Base-by-base conservation (phyloP, 1,140 invertebrate genomes). In the Drosophila virilis region DNA sequence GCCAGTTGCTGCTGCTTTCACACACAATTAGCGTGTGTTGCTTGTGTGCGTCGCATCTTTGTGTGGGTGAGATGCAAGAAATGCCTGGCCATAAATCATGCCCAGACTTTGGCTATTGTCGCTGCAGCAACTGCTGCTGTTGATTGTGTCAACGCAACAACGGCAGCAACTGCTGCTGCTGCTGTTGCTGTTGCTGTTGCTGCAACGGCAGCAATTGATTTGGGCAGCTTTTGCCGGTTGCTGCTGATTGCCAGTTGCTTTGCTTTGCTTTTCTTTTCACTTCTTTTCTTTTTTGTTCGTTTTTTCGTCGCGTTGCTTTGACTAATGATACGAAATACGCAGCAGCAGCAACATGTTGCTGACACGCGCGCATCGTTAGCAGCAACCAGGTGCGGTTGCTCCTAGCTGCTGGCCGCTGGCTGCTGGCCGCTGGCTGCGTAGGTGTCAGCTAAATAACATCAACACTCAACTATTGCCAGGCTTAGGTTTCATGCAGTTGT, bases 281-380 rank as follows among this genome's bases (percentile, higher is more conserved):
- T 8, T 45, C 33, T 50, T 72, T 43, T 58, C 59, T 40, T 43
- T 58, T 71, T 33, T 45, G 22, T 32, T 48, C 43, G 45, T 50
- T 67, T 43, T 42, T 42, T 42, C 13, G 57, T 71, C 60, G 69
- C 62, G 37, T 71, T 72, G 66, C 55, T 77, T 91, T 91, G 89
- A 91, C 84, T 91, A 91, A 91, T 91, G 89, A 91, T 83, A 89
- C 73, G 72, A 81, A 88, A 80, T 45, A 61, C 59, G 15, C 46
- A 51, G 28, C 74, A 66, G 13, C 54, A 71, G 22, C 78, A 80
- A 52, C 73, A 75, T 89, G 80, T 89, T 84, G 84, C 71, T 75
- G 84, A 84, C 84, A 79, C 88, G 88, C 80, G 88, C 80, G 69
- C 80, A 88, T 91, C 84, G 84, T 89, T 89, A 89, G 84, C 80